A percentile compares a stretch with the other conserved stretches of the same genome.
phyloP scores from a whole-genome alignment of 2,888 invertebrate species.

The Amaurobius ferox region DNA sequence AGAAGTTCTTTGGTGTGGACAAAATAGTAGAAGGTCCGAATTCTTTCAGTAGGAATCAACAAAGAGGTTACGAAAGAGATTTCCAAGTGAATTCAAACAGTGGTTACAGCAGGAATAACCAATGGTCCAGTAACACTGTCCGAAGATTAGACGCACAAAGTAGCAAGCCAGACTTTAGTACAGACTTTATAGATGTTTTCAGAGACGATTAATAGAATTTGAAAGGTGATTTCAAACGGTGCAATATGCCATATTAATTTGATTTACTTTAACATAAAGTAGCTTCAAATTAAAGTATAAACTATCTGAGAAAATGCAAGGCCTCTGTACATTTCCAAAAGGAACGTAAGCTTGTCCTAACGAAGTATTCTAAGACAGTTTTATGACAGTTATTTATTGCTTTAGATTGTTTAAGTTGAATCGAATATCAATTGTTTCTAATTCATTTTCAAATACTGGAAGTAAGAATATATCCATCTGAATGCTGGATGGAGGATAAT shows the following conservation, averaged over 20 bases:
- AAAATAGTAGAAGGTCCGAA: conserved; percentile 53
- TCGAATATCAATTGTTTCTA: too few species aligned
- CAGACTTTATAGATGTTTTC: conserved; percentile 68
- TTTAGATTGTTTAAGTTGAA: too few species aligned
- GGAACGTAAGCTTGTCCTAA: too few species aligned
- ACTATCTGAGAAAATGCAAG: too few species aligned
- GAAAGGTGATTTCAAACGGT: neutral
- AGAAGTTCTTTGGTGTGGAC: conserved; percentile 44
- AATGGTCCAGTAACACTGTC: conserved; percentile 47
- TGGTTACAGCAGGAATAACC: conserved; percentile 47
- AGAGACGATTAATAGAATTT: conserved; percentile 46
- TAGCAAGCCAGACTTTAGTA: conserved; percentile 50
- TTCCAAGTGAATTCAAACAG: conserved; percentile 53
- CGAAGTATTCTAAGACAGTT: too few species aligned
- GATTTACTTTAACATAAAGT: too few species aligned
- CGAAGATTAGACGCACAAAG: conserved; percentile 46
- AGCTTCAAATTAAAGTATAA: too few species aligned
- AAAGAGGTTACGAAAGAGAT: conserved; percentile 51
- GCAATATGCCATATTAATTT: neutral
- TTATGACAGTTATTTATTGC: too few species aligned
- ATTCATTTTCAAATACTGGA: too few species aligned
- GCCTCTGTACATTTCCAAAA: too few species aligned
- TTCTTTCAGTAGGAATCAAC: conserved; percentile 51
- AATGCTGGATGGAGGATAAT: too few species aligned
- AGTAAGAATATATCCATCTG: too few species aligned